These are phyloP conservation scores for Liopterus haemorrhoidalis DNA, from an alignment of 2,888 invertebrate species.

Conservation along the genomic window DNA sequence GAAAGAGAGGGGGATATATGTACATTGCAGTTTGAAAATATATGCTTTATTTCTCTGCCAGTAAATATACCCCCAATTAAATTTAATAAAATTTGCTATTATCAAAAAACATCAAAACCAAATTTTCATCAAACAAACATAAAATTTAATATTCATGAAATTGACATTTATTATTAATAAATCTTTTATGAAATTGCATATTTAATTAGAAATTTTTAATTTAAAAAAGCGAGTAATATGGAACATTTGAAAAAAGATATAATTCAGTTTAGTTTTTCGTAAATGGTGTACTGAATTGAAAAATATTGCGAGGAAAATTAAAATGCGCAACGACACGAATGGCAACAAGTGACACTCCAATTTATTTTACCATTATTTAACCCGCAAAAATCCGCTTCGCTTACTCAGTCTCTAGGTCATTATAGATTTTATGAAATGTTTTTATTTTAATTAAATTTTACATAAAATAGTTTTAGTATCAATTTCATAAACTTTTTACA, in stretches of 20 bases:
- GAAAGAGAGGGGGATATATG: no score
- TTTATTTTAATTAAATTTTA: no score
- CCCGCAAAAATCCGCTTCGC: no score
- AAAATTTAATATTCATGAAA: background rate
- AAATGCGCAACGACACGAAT: conserved; percentile 13
- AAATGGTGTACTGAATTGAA: conserved; percentile 23
- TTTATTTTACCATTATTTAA: conserved; percentile 17
- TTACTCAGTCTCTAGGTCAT: no score
- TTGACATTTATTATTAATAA: background rate
- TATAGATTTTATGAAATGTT: no score
- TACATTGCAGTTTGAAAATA: no score
- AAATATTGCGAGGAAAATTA: conserved; percentile 24
- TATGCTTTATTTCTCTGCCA: no score
- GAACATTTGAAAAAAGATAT: conserved; percentile 12
- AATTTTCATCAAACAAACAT: background rate
- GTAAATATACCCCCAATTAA: no score
- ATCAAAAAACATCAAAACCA: no score
- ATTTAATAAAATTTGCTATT: no score
- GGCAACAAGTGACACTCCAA: conserved; percentile 19
- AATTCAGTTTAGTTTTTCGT: conserved; percentile 20
- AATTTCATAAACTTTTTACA: no score
- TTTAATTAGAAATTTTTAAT: background rate
- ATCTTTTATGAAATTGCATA: conserved; percentile 1
- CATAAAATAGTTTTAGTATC: no score
- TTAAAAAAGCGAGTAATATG: conserved; percentile 2